A percentile compares a stretch with the other conserved stretches of the same genome.
Evolutionary conservation across 2,113 vertebrate genomes (phyloP).

Genomic region (Nasalis larvatus): DNA sequence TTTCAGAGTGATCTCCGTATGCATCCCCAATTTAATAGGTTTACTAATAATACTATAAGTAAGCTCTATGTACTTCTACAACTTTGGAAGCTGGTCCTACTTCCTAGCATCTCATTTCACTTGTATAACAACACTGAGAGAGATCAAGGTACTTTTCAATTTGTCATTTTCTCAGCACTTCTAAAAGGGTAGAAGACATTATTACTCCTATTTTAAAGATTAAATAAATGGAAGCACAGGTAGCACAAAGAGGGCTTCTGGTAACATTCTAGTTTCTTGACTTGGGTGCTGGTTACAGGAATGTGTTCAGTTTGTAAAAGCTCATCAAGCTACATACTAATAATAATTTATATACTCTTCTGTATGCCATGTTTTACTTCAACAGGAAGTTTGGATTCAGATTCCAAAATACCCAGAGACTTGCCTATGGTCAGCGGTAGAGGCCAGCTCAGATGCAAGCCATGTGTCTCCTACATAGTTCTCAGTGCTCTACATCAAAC

Average conservation of each 20-base stretch:
- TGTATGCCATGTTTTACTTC: neutral
- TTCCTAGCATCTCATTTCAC: slow-evolving; percentile 11
- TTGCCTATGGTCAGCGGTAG: neutral
- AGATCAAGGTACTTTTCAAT: neutral
- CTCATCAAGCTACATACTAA: neutral
- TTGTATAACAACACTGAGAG: slow-evolving; percentile 1
- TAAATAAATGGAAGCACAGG: neutral
- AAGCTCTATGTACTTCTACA: neutral
- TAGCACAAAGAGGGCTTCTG: neutral
- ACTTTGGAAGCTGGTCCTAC: neutral
- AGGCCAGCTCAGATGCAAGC: neutral
- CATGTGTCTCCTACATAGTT: neutral
- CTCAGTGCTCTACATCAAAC: neutral
- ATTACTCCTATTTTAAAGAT: slow-evolving; percentile 45
- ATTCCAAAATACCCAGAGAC: slow-evolving; percentile 24
- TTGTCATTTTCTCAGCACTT: neutral
- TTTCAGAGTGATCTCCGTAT: slow-evolving; percentile 18
- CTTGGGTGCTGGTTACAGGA: neutral
- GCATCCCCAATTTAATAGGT: neutral
- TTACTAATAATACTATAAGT: slow-evolving; percentile 25
- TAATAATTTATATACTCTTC: neutral
- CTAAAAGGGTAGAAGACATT: slow-evolving; percentile 41
- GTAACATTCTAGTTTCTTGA: slow-evolving; percentile 24
- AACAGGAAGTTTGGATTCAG: neutral
- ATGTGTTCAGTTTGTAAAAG: neutral